phyloP scores from a whole-genome alignment of 2,888 invertebrate species.

The Drosophila stalkeri region DNA sequence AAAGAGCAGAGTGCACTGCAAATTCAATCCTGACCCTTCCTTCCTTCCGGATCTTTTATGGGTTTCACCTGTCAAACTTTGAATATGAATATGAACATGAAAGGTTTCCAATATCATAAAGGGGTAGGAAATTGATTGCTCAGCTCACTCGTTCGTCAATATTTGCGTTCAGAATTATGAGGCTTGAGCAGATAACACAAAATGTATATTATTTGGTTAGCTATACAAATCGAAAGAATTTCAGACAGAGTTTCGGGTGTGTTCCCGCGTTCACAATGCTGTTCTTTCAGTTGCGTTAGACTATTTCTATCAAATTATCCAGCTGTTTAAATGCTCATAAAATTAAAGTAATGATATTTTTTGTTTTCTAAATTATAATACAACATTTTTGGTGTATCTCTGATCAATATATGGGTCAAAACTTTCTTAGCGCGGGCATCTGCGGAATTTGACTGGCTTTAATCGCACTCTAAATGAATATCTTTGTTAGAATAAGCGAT shows the following conservation, averaged over 20 bases:
- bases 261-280: slow-evolving; percentile 13
- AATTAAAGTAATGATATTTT: not conserved
- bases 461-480: slow-evolving; percentile 37
- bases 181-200: slow-evolving; percentile 36
- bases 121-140: slow-evolving; percentile 11
- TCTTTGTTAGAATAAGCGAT: slow-evolving; percentile 42
- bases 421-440: slow-evolving; percentile 25
- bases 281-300: slow-evolving; percentile 28
- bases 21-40: slow-evolving; percentile 49
- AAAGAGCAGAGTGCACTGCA: slow-evolving; percentile 3
- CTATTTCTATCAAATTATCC: slow-evolving; percentile 11
- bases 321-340: slow-evolving; percentile 39
- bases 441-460: slow-evolving; percentile 3
- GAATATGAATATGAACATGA: slow-evolving; percentile 41
- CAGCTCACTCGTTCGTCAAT: slow-evolving; percentile 54
- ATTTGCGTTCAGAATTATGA: slow-evolving; percentile 61
- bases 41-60: slow-evolving; percentile 51
- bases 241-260: slow-evolving; percentile 2
- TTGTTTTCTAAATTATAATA: not conserved
- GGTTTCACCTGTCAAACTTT: slow-evolving; percentile 68
- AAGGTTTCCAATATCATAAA: slow-evolving; percentile 52
- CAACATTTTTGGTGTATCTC: not conserved
- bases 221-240: slow-evolving; percentile 6
- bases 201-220: slow-evolving; percentile 29
- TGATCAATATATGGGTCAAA: slow-evolving; percentile 33